phyloP scores from a whole-genome alignment of 2,797 vertebrate species.

The Coreius guichenoti region DNA sequence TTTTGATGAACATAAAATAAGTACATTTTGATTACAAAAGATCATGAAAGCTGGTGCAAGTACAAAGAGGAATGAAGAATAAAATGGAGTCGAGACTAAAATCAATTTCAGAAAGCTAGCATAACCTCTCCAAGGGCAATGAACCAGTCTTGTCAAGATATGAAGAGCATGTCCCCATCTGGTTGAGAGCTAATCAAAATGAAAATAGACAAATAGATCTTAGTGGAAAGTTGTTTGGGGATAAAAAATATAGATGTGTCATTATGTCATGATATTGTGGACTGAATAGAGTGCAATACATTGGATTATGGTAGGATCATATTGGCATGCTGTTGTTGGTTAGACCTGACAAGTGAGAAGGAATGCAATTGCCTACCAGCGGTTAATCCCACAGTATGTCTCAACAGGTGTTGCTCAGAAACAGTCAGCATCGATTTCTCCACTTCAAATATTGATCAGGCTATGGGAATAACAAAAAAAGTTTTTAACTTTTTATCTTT shows the following conservation, averaged over 20 bases:
- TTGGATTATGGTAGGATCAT: neutral
- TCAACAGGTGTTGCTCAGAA: constrained; percentile 47
- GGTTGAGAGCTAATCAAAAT: constrained; percentile 19
- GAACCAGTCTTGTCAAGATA: neutral
- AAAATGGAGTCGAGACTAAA: constrained; percentile 7
- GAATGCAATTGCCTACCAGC: constrained; percentile 44
- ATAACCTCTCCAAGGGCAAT: neutral
- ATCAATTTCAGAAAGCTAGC: constrained; percentile 29
- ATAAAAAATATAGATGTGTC: neutral
- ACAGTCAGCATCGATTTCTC: constrained; percentile 38
- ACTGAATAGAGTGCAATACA: neutral
- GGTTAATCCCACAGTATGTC: constrained; percentile 14
- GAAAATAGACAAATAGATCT: constrained; percentile 24
- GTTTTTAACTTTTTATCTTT: constrained; percentile 14
- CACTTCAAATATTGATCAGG: constrained; percentile 48
- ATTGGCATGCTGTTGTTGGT: neutral
- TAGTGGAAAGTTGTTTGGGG: constrained; percentile 7
- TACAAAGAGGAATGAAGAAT: neutral
- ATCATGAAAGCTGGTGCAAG: constrained; percentile 25
- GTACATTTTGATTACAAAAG: constrained; percentile 17
- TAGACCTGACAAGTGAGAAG: neutral
- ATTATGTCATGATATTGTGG: neutral
- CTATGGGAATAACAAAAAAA: constrained; percentile 44
- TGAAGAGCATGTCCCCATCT: neutral
- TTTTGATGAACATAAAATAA: constrained; percentile 32